Conservation (phyloP, 2,888 invertebrate genomes). For the Hololepta plana region DNA sequence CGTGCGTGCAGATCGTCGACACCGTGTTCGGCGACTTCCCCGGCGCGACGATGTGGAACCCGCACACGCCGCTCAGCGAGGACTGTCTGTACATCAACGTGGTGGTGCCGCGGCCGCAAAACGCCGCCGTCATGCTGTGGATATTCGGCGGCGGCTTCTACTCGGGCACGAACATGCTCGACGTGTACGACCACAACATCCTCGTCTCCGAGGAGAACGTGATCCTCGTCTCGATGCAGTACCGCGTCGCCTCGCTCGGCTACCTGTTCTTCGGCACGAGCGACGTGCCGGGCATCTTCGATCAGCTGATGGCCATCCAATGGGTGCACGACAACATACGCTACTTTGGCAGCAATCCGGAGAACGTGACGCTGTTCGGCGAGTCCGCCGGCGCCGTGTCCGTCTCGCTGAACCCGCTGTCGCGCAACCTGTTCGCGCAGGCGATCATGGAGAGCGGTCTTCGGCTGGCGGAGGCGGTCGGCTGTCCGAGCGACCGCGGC, state of each 20-base stretch:
- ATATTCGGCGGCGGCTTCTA: conserved; percentile 89
- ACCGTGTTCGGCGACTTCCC: conserved; percentile 77
- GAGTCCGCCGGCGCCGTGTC: conserved; percentile 95
- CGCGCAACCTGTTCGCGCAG: conserved; percentile 61
- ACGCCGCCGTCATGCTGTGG: conserved; percentile 86
- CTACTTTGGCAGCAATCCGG: conserved; percentile 75
- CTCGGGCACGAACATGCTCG: conserved; percentile 79
- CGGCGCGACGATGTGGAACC: conserved; percentile 90
- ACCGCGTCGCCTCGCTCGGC: conserved; percentile 81
- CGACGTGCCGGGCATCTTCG: conserved; percentile 80
- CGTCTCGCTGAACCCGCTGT: conserved; percentile 70
- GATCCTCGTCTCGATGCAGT: conserved; percentile 87
- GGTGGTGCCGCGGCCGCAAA: conserved; percentile 67
- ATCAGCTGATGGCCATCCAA: conserved; percentile 80
- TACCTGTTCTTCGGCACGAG: conserved; percentile 75
- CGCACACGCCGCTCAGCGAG: conserved; percentile 79
- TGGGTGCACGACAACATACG: conserved; percentile 80
- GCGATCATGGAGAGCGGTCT: conserved; percentile 84
- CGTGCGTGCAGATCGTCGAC: conserved; percentile 82
- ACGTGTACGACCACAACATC: conserved; percentile 84
- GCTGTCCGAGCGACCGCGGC: conserved; percentile 60
- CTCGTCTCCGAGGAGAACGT: conserved; percentile 77
- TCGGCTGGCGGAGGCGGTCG: conserved; percentile 63
- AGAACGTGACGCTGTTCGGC: conserved; percentile 80
- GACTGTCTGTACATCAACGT: conserved; percentile 93